phyloP scores from a whole-genome alignment of 2,797 vertebrate genomes.

The Phrynocephalus forsythii region DNA sequence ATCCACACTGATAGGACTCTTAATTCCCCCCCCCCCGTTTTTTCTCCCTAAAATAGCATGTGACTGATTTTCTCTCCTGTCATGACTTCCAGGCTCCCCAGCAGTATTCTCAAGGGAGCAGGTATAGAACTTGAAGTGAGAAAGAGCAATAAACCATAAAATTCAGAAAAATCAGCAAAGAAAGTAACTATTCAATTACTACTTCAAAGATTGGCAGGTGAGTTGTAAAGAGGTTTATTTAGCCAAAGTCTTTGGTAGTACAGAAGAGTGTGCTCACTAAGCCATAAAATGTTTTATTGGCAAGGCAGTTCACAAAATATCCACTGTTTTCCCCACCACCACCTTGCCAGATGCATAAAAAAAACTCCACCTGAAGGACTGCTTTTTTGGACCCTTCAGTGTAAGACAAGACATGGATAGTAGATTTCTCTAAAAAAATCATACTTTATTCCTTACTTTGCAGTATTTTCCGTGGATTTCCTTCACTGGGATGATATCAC shows the following conservation, averaged over 20 bases:
- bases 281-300: constrained; percentile 77
- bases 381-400: constrained; percentile 76
- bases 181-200: constrained; percentile 81
- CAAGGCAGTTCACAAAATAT: constrained; percentile 86
- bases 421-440: not conserved
- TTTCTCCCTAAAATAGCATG: not conserved
- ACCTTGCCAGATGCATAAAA: constrained; percentile 82
- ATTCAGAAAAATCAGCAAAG: constrained; percentile 77
- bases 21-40: not conserved
- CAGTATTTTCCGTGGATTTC: constrained; percentile 70
- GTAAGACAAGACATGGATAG: constrained; percentile 33
- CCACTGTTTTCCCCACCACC: constrained; percentile 81
- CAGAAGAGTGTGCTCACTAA: constrained; percentile 79
- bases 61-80: not conserved
- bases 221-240: constrained; percentile 84
- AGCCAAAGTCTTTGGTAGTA: constrained; percentile 80
- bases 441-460: constrained; percentile 81
- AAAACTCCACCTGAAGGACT: constrained; percentile 85
- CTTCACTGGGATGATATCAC: constrained; percentile 64
- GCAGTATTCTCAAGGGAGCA: constrained; percentile 23
- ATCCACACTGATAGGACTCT: not conserved
- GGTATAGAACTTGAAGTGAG: constrained; percentile 46
- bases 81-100: constrained; percentile 3
- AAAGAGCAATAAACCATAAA: constrained; percentile 65
- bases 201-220: constrained; percentile 84